Conservation (phyloP, 2,797 vertebrate species). For the Nyctibius grandis region DNA sequence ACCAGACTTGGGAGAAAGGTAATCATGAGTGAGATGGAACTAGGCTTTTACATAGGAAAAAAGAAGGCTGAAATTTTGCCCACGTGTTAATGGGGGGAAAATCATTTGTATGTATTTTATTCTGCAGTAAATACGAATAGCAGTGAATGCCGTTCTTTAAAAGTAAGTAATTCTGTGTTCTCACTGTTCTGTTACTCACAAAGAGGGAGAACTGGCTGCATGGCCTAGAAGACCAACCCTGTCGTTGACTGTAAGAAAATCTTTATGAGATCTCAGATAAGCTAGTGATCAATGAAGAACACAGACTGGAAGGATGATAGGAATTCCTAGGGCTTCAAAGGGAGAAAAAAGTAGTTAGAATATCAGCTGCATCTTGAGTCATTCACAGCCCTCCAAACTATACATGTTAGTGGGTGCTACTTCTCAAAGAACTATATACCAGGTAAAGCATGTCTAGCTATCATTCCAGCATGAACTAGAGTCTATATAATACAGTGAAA, state of each 20-base stretch:
- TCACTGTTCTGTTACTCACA: neutral
- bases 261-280: neutral
- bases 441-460: neutral
- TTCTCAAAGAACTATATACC: neutral
- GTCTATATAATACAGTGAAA: neutral
- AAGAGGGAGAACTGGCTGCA: neutral
- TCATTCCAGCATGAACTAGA: neutral
- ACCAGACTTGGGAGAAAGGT: neutral
- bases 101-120: neutral
- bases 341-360: neutral
- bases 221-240: neutral
- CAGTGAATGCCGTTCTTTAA: neutral
- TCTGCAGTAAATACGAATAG: neutral
- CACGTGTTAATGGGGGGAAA: fast-evolving
- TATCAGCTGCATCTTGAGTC: neutral
- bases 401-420: fast-evolving
- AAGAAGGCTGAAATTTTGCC: neutral
- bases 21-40: neutral
- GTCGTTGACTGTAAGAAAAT: neutral
- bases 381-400: neutral
- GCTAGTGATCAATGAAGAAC: neutral
- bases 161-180: neutral
- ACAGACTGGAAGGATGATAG: neutral
- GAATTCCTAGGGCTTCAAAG: neutral
- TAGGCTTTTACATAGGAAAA: neutral